A percentile compares a stretch with the other conserved stretches of the same genome.
These are phyloP conservation scores for Zhuqinia jingwanae DNA, from an alignment of 2,888 invertebrate genomes.

Conservation along the genomic window DNA sequence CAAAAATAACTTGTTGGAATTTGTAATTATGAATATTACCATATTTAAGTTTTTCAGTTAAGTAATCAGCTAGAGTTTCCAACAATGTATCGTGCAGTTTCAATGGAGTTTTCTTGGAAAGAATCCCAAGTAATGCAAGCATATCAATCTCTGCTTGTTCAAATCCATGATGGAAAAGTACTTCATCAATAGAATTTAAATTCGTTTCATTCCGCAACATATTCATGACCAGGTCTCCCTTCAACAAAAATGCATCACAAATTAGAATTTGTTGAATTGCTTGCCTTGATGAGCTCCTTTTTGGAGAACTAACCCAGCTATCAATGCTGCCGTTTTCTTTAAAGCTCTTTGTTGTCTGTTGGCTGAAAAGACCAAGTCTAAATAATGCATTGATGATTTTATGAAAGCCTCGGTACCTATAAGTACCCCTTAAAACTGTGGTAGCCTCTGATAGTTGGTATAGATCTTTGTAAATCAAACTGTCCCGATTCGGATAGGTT, in stretches of 20 bases:
- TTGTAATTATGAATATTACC: too few species aligned
- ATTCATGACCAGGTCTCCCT: not conserved
- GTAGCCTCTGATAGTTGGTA: constrained; percentile 90
- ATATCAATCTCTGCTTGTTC: not conserved
- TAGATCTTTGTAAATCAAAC: constrained; percentile 91
- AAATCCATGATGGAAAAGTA: not conserved
- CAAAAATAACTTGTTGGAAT: too few species aligned
- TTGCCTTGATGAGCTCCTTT: too few species aligned
- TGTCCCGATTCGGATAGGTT: constrained; percentile 98
- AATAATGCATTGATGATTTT: constrained; percentile 21
- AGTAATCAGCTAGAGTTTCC: constrained; percentile 42
- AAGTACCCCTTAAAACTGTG: constrained; percentile 43
- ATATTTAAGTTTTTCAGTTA: not conserved
- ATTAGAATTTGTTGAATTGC: too few species aligned
- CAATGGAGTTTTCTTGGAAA: not conserved
- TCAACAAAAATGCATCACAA: not conserved
- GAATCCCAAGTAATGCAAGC: constrained; percentile 26
- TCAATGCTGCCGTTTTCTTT: too few species aligned
- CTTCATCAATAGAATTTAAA: not conserved
- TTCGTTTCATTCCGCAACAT: not conserved
- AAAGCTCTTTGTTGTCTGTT: not conserved
- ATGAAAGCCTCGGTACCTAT: constrained; percentile 34
- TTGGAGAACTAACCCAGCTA: too few species aligned
- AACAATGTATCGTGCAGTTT: constrained; percentile 7
- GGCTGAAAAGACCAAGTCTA: constrained; percentile 23